phyloP scores from a whole-genome alignment of 2,113 vertebrate genomes.

The Oriolus oriolus region DNA sequence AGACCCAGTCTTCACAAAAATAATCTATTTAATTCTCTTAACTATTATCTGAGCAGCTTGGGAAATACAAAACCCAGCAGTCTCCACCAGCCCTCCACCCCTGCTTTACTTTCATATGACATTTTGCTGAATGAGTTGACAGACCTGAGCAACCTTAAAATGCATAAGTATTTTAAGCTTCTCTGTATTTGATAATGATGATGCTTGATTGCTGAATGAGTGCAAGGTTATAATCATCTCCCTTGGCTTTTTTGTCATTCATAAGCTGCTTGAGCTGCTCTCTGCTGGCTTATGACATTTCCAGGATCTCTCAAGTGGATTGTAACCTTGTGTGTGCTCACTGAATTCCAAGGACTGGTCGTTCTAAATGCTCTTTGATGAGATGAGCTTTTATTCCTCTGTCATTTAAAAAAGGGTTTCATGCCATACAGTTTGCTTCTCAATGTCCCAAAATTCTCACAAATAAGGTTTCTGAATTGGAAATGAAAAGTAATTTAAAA shows the following conservation, averaged over 20 bases:
- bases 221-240: slow-evolving; percentile 40
- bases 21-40: not conserved
- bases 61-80: not conserved
- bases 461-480: not conserved
- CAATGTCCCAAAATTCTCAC: not conserved
- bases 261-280: slow-evolving; percentile 23
- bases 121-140: not conserved
- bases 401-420: not conserved
- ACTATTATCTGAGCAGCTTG: not conserved
- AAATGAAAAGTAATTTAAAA: not conserved
- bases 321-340: slow-evolving; percentile 3
- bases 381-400: not conserved
- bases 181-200: slow-evolving; percentile 23
- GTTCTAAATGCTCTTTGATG: slow-evolving; percentile 4
- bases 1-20: not conserved
- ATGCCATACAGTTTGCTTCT: not conserved
- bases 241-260: slow-evolving; percentile 32
- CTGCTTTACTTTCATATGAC: not conserved
- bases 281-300: slow-evolving; percentile 26
- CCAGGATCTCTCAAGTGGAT: slow-evolving; percentile 7
- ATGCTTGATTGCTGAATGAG: slow-evolving; percentile 34
- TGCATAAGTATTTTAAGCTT: not conserved
- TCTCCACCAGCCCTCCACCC: not conserved
- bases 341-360: not conserved
- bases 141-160: not conserved